Percentiles rank a stretch among this genome's conserved stretches.
Conservation (phyloP, 2,797 vertebrate species). For the Acridotheres tristis region DNA sequence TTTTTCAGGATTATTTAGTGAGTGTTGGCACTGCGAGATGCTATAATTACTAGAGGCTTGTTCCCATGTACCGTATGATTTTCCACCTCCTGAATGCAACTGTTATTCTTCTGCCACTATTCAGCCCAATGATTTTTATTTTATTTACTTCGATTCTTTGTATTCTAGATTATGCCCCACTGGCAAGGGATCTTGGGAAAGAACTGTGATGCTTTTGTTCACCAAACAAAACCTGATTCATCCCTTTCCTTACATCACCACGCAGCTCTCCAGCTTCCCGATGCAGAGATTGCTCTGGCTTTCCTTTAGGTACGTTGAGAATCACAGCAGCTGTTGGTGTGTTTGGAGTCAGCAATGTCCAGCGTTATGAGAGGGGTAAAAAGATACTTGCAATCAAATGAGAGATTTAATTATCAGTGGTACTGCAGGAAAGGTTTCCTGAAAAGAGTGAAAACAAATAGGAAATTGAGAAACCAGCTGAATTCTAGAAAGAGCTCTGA, state of each 20-base stretch:
- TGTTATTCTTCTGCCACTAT: conserved; percentile 47
- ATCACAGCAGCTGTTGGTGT: conserved; percentile 24
- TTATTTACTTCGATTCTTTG: conserved; percentile 63
- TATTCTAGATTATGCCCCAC: conserved; percentile 45
- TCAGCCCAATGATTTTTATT: conserved; percentile 61
- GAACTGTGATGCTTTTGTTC: conserved; percentile 56
- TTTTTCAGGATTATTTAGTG: conserved; percentile 19
- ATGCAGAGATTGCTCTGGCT: background rate
- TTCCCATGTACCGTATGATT: background rate
- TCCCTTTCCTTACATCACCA: conserved; percentile 47
- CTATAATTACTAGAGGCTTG: background rate
- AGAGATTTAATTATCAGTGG: background rate
- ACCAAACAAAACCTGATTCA: conserved; percentile 42
- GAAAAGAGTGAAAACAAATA: background rate
- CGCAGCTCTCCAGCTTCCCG: conserved; percentile 22
- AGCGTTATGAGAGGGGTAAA: background rate
- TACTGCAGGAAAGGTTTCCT: background rate
- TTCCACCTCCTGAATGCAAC: conserved; percentile 37
- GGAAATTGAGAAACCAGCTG: background rate
- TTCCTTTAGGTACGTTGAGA: conserved; percentile 37
- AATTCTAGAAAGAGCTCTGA: background rate
- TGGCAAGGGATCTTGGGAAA: conserved; percentile 42
- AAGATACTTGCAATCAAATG: background rate
- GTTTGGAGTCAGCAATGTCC: background rate
- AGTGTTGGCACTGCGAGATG: background rate